Evolutionary conservation across 2,888 invertebrate genomes (phyloP).

Genomic region (Eulithis testata): DNA sequence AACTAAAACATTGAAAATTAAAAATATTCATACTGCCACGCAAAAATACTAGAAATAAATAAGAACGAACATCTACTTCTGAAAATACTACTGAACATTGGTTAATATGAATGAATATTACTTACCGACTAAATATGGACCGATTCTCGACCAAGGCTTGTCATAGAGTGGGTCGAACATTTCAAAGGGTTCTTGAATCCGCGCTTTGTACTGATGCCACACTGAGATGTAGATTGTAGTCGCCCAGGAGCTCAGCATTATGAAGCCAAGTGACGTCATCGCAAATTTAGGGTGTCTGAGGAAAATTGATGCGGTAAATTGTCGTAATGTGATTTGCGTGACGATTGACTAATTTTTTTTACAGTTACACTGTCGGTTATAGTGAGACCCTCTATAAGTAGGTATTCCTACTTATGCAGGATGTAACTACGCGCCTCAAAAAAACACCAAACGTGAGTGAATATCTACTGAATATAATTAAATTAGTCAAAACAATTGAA

Average conservation of each 20-base stretch:
- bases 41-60: too few species aligned
- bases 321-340: too few species aligned
- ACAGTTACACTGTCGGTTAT: too few species aligned
- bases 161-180: conserved; percentile 93
- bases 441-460: not conserved
- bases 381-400: too few species aligned
- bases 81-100: not conserved
- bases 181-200: conserved; percentile 92
- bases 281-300: conserved; percentile 86
- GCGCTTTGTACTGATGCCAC: conserved; percentile 88
- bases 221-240: conserved; percentile 90
- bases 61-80: not conserved
- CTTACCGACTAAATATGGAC: conserved; percentile 91
- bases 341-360: too few species aligned
- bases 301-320: not conserved
- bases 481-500: not conserved
- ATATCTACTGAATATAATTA: not conserved
- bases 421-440: not conserved
- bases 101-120: conserved; percentile 27
- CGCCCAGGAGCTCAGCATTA: conserved; percentile 90
- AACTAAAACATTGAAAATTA: too few species aligned
- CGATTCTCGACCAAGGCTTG: conserved; percentile 93
- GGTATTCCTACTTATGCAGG: too few species aligned
- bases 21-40: too few species aligned
- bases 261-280: conserved; percentile 81